phyloP scores from a whole-genome alignment of 92 coral and sea anemone species.

The Anthopleura xanthogrammica region DNA sequence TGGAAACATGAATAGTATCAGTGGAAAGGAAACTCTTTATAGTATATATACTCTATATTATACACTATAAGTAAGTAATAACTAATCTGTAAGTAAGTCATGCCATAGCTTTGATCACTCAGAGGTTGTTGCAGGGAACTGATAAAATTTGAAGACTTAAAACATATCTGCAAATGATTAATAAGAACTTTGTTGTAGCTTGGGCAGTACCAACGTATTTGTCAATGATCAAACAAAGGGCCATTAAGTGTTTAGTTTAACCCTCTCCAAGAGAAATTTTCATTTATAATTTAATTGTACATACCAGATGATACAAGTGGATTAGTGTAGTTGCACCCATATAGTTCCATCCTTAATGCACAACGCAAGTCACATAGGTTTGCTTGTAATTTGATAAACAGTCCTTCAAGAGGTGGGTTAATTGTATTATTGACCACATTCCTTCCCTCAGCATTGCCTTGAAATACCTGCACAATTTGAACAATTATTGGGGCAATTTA shows the following conservation, averaged over 20 bases:
- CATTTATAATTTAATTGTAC: background rate
- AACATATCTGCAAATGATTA: too few relatives aligned
- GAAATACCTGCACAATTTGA: constrained; percentile 26
- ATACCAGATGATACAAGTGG: constrained; percentile 3
- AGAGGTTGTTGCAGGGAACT: background rate
- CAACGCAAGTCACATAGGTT: constrained; percentile 35
- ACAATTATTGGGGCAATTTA: background rate
- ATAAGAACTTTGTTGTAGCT: too few relatives aligned
- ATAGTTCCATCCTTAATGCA: constrained; percentile 68
- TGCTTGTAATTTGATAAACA: constrained; percentile 60
- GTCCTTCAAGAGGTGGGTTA: constrained; percentile 35
- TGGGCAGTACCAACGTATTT: too few relatives aligned
- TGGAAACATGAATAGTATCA: background rate
- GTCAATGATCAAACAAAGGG: too few relatives aligned
- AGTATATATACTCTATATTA: background rate
- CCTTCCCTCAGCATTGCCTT: constrained; percentile 31
- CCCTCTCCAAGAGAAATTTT: background rate
- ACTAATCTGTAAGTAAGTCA: too few relatives aligned
- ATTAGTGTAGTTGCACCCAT: constrained; percentile 63
- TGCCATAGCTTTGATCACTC: too few relatives aligned
- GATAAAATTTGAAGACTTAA: too few relatives aligned
- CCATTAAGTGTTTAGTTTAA: too few relatives aligned
- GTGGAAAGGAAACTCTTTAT: background rate
- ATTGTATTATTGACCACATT: constrained; percentile 31
- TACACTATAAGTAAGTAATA: too few relatives aligned